Evolutionary conservation across 2,113 vertebrate species (phyloP).

Genomic region (Ailuropoda melanoleuca): DNA sequence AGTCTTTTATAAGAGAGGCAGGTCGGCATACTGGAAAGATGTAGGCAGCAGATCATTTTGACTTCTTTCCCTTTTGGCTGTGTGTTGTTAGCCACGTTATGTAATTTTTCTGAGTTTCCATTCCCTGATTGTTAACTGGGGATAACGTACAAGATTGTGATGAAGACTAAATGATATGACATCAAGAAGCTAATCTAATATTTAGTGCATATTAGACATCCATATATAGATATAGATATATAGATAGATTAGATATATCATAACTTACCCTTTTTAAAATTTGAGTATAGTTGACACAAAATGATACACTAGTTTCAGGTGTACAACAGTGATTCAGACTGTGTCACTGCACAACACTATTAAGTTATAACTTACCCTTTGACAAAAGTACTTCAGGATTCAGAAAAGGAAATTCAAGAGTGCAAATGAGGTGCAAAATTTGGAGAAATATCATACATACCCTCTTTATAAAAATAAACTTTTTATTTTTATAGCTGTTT

Average conservation of each 20-base stretch:
- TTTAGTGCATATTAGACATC: not conserved
- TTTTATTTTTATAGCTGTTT: not conserved
- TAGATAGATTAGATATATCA: not conserved
- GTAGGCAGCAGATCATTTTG: not conserved
- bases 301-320: not conserved
- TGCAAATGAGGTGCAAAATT: not conserved
- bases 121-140: not conserved
- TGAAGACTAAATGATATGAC: not conserved
- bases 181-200: not conserved
- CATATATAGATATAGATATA: not conserved
- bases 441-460: not conserved
- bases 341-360: not conserved
- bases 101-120: not conserved
- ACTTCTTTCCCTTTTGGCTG: not conserved
- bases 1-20: not conserved
- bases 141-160: not conserved
- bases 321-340: not conserved
- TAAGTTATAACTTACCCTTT: not conserved
- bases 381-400: not conserved
- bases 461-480: not conserved
- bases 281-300: not conserved
- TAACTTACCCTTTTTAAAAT: not conserved
- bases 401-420: not conserved
- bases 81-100: not conserved
- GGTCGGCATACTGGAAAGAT: not conserved